These are phyloP conservation scores for Poeciliopsis presidionis DNA, from an alignment of 2,797 vertebrate genomes.

Conservation along the genomic window DNA sequence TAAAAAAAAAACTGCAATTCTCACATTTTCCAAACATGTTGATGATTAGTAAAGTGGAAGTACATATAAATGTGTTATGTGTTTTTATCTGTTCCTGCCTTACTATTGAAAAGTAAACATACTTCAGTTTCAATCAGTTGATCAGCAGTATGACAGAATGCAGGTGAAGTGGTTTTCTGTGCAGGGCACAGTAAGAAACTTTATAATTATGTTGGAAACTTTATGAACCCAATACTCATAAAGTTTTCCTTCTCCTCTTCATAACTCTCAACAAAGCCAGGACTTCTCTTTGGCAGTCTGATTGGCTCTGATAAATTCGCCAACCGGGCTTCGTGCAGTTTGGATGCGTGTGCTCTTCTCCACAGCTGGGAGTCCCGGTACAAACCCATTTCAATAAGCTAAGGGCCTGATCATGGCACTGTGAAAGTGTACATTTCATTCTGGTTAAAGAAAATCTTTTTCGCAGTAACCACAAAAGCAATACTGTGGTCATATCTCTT, in stretches of 20 bases:
- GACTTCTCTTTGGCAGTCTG: neutral
- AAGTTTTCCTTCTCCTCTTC: neutral
- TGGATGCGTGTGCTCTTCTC: neutral
- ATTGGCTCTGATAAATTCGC: neutral
- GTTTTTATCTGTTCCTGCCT: neutral
- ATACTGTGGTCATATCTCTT: slow-evolving; percentile 5
- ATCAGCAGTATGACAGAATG: neutral
- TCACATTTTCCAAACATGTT: neutral
- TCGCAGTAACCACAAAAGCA: neutral
- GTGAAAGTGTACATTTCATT: slow-evolving; percentile 1
- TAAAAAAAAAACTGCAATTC: neutral
- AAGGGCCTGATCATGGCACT: neutral
- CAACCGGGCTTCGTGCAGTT: neutral
- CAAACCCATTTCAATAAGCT: neutral
- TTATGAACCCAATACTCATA: neutral
- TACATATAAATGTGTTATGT: neutral
- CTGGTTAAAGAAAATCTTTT: slow-evolving; percentile 6
- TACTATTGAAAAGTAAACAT: neutral
- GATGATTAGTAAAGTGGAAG: neutral
- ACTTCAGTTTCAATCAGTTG: neutral
- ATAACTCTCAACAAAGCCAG: neutral
- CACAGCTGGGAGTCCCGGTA: neutral
- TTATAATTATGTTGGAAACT: neutral
- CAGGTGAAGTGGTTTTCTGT: neutral
- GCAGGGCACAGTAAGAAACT: neutral